These are phyloP conservation scores for Saxidomus purpurata DNA, from an alignment of 1,140 invertebrate genomes.

Conservation along the genomic window DNA sequence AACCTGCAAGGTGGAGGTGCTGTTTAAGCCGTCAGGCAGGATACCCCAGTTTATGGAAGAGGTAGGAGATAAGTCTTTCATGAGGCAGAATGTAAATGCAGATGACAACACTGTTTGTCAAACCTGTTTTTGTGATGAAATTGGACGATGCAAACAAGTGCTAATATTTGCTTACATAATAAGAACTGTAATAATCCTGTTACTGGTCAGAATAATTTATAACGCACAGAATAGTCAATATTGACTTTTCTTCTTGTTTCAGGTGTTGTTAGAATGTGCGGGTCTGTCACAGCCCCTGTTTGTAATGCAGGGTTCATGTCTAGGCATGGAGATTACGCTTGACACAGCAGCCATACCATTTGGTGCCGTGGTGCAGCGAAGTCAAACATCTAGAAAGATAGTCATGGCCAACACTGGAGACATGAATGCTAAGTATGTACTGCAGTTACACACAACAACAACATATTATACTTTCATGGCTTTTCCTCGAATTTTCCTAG, in stretches of 20 bases:
- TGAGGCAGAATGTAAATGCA: too few relatives aligned
- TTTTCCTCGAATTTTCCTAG: too few relatives aligned
- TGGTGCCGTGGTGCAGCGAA: constrained; percentile 84
- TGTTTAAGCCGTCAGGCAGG: constrained; percentile 81
- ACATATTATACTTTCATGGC: too few relatives aligned
- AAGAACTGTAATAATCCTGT: too few relatives aligned
- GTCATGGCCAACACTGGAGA: constrained; percentile 86
- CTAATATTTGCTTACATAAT: too few relatives aligned
- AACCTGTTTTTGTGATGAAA: too few relatives aligned
- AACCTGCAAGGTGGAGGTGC: constrained; percentile 81
- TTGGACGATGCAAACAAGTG: too few relatives aligned
- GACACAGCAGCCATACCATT: constrained; percentile 85
- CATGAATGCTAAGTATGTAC: constrained; percentile 84
- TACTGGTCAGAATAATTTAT: too few relatives aligned
- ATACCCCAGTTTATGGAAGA: constrained; percentile 85
- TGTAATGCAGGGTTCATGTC: constrained; percentile 84
- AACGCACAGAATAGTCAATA: too few relatives aligned
- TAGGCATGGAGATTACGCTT: constrained; percentile 85
- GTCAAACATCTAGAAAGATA: constrained; percentile 83
- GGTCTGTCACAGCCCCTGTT: constrained; percentile 85
- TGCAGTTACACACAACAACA: too few relatives aligned
- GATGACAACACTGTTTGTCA: too few relatives aligned
- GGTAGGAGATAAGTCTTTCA: constrained; percentile 65
- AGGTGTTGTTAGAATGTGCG: constrained; percentile 84
- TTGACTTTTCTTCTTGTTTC: constrained; percentile 16